Percentiles rank a stretch among this genome's conserved stretches.
Evolutionary conservation across 1,140 invertebrate species (phyloP).

Genomic region (Ceratina calcarata): DNA sequence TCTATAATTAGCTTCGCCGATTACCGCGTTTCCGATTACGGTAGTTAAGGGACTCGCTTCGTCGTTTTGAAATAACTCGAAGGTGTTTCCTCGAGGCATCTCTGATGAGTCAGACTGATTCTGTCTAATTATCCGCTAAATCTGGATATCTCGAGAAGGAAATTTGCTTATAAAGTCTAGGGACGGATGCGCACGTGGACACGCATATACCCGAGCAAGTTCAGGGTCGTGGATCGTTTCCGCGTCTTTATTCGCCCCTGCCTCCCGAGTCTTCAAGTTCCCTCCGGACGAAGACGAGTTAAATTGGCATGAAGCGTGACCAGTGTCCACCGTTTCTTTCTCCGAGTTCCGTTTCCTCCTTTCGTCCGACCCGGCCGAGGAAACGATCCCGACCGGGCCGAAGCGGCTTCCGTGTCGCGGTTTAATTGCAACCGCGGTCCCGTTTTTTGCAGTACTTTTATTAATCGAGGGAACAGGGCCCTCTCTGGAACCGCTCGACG

Average conservation of each 20-base stretch:
- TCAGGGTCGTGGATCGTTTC: not conserved
- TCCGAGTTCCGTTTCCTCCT: not conserved
- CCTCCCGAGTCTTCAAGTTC: not conserved
- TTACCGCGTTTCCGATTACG: conserved; percentile 10
- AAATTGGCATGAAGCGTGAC: conserved; percentile 79
- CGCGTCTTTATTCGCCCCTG: not conserved
- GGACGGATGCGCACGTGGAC: too few species aligned
- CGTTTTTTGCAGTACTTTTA: conserved; percentile 72
- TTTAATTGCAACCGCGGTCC: conserved; percentile 75
- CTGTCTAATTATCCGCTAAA: too few species aligned
- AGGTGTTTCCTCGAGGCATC: not conserved
- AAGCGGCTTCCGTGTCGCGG: conserved; percentile 73
- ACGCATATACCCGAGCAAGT: not conserved
- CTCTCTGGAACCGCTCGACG: conserved; percentile 19
- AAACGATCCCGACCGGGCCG: not conserved
- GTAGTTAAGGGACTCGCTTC: not conserved
- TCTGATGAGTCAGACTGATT: not conserved
- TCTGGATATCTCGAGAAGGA: not conserved
- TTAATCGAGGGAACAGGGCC: conserved; percentile 69
- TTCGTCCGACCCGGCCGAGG: not conserved
- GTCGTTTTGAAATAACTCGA: not conserved
- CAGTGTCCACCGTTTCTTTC: conserved; percentile 68
- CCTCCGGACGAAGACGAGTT: conserved; percentile 53
- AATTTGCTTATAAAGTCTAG: not conserved
- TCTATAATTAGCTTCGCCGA: not conserved